phyloP scores from a whole-genome alignment of 1,140 invertebrate species.

The Trichonephila clavata region DNA sequence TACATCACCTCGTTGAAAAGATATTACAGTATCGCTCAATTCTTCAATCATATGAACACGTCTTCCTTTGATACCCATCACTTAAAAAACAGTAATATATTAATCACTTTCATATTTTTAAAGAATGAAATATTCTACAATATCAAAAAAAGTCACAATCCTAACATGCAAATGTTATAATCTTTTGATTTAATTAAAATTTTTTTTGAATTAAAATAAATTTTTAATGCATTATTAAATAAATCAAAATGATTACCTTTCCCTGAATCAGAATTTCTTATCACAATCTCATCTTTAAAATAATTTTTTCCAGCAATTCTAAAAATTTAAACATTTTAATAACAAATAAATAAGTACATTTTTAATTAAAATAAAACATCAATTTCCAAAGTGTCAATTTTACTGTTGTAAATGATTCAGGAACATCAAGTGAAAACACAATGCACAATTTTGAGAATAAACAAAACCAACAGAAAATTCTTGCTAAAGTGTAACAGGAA shows the following conservation, averaged over 20 bases:
- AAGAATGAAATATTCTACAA: neutral
- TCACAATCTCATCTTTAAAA: conserved; percentile 95
- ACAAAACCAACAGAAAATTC: too few relatives aligned
- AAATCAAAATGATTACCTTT: conserved; percentile 87
- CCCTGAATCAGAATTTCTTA: conserved; percentile 95
- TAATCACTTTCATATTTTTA: conserved; percentile 30
- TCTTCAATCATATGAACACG: conserved; percentile 98
- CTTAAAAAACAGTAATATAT: conserved; percentile 82
- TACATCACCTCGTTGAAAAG: conserved; percentile 96
- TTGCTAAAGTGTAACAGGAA: too few relatives aligned
- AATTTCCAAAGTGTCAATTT: too few relatives aligned
- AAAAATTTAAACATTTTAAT: conserved; percentile 21
- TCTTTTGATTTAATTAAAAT: neutral
- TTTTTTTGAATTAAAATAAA: neutral
- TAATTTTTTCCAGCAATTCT: conserved; percentile 91
- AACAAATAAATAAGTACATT: neutral
- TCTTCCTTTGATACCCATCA: conserved; percentile 98
- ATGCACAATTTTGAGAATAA: too few relatives aligned
- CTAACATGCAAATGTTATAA: neutral
- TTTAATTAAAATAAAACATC: neutral
- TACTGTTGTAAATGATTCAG: too few relatives aligned
- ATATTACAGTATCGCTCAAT: conserved; percentile 97
- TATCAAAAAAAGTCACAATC: neutral
- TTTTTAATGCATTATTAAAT: neutral
- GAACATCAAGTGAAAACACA: too few relatives aligned